Percentiles rank a stretch among this genome's conserved stretches.
Conservation (phyloP, 1,140 invertebrate species). For the Contarinia nasturtii region DNA sequence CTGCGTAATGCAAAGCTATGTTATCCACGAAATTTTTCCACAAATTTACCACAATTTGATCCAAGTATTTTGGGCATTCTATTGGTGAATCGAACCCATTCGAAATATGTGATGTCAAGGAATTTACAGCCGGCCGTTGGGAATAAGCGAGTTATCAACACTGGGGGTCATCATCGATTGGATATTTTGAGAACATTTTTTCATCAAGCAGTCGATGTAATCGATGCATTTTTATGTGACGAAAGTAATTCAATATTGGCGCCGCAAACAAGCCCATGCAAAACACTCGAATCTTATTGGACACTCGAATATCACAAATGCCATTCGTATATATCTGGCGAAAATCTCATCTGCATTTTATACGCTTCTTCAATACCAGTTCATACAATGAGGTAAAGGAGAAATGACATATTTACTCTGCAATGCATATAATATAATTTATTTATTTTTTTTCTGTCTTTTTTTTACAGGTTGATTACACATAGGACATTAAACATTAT, state of each 20-base stretch:
- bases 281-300: conserved; percentile 48
- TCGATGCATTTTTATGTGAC: conserved; percentile 1
- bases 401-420: not conserved
- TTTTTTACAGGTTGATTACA: conserved; percentile 24
- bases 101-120: conserved; percentile 46
- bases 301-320: conserved; percentile 72
- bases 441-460: not conserved
- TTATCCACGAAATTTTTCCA: conserved; percentile 42
- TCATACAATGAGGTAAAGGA: conserved; percentile 40
- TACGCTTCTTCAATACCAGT: conserved; percentile 44
- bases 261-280: not conserved
- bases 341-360: conserved; percentile 44
- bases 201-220: conserved; percentile 32
- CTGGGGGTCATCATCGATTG: conserved; percentile 34
- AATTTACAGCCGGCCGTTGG: conserved; percentile 32
- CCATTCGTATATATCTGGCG: conserved; percentile 37
- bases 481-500: conserved; percentile 29
- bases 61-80: conserved; percentile 36
- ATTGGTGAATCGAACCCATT: conserved; percentile 38
- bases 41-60: conserved; percentile 19
- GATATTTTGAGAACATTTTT: conserved; percentile 55
- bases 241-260: not conserved
- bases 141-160: conserved; percentile 22
- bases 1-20: conserved; percentile 38
- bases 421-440: not conserved